Base-by-base conservation (phyloP, 2,888 invertebrate genomes). In the Dichetophora obliterata region DNA sequence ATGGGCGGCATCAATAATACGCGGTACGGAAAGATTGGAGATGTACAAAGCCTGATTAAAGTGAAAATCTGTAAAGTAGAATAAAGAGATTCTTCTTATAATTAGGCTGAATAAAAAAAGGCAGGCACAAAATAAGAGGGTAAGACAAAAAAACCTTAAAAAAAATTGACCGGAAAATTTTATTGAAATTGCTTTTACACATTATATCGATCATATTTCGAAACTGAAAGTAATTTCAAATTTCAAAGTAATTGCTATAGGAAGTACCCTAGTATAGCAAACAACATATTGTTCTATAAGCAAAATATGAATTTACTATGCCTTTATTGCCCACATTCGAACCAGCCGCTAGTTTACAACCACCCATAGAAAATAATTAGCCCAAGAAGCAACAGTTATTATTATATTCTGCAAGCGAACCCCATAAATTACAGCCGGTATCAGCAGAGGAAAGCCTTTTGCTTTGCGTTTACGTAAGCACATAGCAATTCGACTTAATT, bases 1-100 rank as follows among this genome's bases (percentile, higher is more conserved):
- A 81, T 89, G 88, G 80, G 88, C 83, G 78, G 86, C 88, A 86
- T 89, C 89, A 81, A 89, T 89, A 81, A 89, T 87, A 82, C 87
- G 85, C 81, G 89, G 89, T 79, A 89, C 89, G 83, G 87, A 87
- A 77, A 89, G 87, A 82, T 84, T 88, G 71, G 89, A 86, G 57
- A 89, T 85, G 82, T 85, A 85, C 78, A 89, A 82, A 77, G 88
- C 88, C 79, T 86, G 84, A 81, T 85, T 83, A 78, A 85, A 84
- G 78, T 85, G 83, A 75, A 84, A 79, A 78, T 85, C 88, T 86
- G 86, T 57, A 85, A 84, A 75, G 71, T 72, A 6, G 16, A 19
- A n/a, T n/a, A 27, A 43, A 71, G 57, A 70, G 54, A 11, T 14
- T 37, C 1, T 37, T 8, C 1, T n/a, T n/a, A n/a, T n/a, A n/a